Evolutionary conservation across 2,113 vertebrate genomes (phyloP).

Genomic region (Geococcyx californianus): DNA sequence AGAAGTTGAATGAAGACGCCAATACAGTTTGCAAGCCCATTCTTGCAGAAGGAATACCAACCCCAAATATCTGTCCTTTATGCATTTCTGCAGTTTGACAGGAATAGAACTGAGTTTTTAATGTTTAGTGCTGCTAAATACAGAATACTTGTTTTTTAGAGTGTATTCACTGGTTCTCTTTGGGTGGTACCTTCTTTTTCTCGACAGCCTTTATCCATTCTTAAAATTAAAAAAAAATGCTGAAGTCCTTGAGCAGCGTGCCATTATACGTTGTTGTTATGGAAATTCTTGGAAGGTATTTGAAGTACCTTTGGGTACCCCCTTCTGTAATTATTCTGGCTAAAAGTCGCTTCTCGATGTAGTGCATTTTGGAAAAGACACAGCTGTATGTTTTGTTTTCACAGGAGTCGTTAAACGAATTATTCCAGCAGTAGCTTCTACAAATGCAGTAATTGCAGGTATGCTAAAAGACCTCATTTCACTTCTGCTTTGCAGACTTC

Average conservation of each 20-base stretch:
- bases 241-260: neutral
- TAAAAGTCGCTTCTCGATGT: neutral
- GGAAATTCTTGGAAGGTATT: neutral
- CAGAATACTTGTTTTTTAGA: neutral
- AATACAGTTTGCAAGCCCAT: neutral
- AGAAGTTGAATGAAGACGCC: neutral
- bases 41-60: neutral
- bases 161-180: neutral
- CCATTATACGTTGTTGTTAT: neutral
- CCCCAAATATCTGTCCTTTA: neutral
- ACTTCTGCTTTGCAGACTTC: neutral
- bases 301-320: neutral
- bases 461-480: slow-evolving; percentile 17
- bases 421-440: slow-evolving; percentile 97
- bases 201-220: neutral
- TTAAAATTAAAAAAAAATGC: neutral
- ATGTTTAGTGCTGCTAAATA: neutral
- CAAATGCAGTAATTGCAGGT: slow-evolving; percentile 97
- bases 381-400: neutral
- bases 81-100: neutral
- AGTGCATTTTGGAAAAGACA: neutral
- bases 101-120: neutral
- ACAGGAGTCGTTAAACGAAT: slow-evolving; percentile 95
- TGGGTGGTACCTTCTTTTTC: neutral
- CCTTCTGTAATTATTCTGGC: neutral